A percentile compares a stretch with the other conserved stretches of the same genome.
phyloP scores from a whole-genome alignment of 2,888 invertebrate species.

The Embidobia sp. region DNA sequence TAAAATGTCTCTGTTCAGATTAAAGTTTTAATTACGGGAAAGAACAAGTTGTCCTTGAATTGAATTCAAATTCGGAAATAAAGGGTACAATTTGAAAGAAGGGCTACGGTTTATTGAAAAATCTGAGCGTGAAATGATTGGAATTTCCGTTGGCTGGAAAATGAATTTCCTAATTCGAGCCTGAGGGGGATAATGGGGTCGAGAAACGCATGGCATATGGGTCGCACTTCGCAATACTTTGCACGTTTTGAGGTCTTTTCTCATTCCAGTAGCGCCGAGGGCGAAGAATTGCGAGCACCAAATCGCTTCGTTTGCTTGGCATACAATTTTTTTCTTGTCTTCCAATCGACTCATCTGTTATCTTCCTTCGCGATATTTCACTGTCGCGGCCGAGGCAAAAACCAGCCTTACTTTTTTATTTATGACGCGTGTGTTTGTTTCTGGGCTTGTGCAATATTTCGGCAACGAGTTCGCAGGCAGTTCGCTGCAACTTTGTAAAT shows the following conservation, averaged over 20 bases:
- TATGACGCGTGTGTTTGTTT: constrained; percentile 11
- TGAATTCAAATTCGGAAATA: constrained; percentile 22
- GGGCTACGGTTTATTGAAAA: constrained; percentile 5
- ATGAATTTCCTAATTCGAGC: constrained; percentile 42
- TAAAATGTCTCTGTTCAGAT: too few relatives aligned
- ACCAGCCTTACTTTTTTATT: constrained; percentile 8
- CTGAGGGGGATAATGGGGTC: constrained; percentile 17
- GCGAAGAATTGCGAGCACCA: constrained; percentile 22
- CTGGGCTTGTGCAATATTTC: constrained; percentile 11
- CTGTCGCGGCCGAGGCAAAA: constrained; percentile 14
- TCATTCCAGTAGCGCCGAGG: constrained; percentile 24
- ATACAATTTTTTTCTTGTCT: constrained; percentile 23
- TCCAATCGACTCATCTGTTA: constrained; percentile 46
- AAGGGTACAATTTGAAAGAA: constrained; percentile 20
- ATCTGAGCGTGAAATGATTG: constrained; percentile 43
- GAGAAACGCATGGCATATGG: constrained; percentile 42
- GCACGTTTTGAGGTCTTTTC: constrained; percentile 34
- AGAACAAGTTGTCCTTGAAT: too few relatives aligned
- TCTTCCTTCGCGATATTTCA: constrained; percentile 30
- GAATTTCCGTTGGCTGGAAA: constrained; percentile 27
- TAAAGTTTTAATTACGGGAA: too few relatives aligned
- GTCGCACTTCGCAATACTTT: constrained; percentile 35
- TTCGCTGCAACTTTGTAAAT: constrained; percentile 12
- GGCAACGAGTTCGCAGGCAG: constrained; percentile 7
- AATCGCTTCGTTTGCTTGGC: constrained; percentile 36